Conservation (phyloP, 1,140 invertebrate species). For the Amphibalanus amphitrite region DNA sequence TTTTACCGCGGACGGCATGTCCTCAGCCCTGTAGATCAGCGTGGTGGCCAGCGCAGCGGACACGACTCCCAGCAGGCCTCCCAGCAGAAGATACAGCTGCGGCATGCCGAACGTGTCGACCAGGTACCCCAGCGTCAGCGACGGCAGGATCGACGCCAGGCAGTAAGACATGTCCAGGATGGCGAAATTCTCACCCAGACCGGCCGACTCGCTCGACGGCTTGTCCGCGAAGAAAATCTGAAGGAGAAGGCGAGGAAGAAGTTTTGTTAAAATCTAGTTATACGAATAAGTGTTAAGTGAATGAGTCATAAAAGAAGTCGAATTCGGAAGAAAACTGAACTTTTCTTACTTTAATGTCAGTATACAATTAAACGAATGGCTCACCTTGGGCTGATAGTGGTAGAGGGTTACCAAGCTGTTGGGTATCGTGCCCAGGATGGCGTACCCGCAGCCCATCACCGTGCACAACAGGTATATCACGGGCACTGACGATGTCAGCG, state of each 20-base stretch:
- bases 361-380: background rate
- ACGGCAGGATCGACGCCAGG: background rate
- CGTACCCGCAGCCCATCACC: background rate
- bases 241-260: no score
- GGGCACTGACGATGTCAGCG: background rate
- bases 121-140: background rate
- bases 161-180: slow-evolving; percentile 1
- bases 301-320: no score
- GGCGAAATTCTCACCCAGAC: slow-evolving; percentile 3
- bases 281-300: no score
- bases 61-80: background rate
- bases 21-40: background rate
- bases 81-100: background rate
- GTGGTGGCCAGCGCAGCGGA: background rate
- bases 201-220: background rate
- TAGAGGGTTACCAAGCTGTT: background rate
- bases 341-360: no score
- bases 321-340: no score
- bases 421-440: background rate
- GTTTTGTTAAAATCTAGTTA: no score
- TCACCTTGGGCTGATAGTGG: background rate
- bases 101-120: background rate
- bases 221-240: background rate
- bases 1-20: no score
- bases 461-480: background rate